Evolutionary conservation across 2,113 vertebrate genomes (phyloP).

Genomic region (Brachypteracias leptosomus): DNA sequence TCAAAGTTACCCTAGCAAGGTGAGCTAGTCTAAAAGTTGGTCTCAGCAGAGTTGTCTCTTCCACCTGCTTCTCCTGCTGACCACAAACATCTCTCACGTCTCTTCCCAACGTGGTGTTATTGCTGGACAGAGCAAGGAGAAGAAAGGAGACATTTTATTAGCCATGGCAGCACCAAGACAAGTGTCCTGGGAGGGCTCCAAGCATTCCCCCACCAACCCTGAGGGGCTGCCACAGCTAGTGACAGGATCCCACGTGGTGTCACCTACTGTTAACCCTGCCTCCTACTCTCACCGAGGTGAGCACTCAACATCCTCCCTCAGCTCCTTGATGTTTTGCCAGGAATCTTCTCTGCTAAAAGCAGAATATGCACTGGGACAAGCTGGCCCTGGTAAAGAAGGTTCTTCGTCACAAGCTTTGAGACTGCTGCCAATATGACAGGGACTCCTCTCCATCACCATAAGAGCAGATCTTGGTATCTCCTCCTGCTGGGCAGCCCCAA

Average conservation of each 20-base stretch:
- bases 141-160: conserved; percentile 23
- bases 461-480: not conserved
- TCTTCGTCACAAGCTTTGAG: not conserved
- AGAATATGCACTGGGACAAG: not conserved
- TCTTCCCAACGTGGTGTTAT: conserved; percentile 51
- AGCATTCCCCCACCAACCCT: not conserved
- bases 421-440: not conserved
- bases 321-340: not conserved
- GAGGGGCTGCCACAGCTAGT: not conserved
- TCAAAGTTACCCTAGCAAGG: conserved; percentile 48
- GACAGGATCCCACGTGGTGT: not conserved
- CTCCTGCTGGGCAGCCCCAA: not conserved
- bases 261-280: not conserved
- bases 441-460: not conserved
- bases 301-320: not conserved
- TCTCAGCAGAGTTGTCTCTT: conserved; percentile 47
- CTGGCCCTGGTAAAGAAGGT: not conserved
- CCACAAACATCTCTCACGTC: not conserved
- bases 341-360: not conserved
- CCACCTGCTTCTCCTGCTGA: conserved; percentile 20
- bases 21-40: conserved; percentile 37
- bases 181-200: not conserved
- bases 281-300: not conserved
- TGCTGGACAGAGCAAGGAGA: conserved; percentile 58
- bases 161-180: not conserved